phyloP scores from a whole-genome alignment of 1,140 invertebrate species.

The Pseudomyrmex pallidus region DNA sequence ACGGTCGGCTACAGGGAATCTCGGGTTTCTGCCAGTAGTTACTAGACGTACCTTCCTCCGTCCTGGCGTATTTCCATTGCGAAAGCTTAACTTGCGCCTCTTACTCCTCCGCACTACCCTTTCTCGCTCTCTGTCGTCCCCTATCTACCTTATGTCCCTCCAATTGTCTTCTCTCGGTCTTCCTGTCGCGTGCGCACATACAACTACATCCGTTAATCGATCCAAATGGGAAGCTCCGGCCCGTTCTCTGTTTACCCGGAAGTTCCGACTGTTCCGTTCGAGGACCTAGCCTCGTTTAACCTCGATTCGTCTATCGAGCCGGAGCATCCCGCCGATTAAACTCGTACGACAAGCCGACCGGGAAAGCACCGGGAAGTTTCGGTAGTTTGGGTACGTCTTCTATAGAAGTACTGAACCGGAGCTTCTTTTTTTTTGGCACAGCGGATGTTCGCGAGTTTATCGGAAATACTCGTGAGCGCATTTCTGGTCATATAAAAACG shows the following conservation, averaged over 20 bases:
- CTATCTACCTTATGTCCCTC: neutral
- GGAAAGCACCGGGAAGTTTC: slow-evolving; percentile 27
- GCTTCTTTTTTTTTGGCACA: neutral
- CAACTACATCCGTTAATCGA: slow-evolving; percentile 57
- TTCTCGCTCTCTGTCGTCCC: neutral
- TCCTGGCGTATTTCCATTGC: slow-evolving; percentile 15
- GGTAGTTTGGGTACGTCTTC: slow-evolving; percentile 57
- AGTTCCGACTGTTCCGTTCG: slow-evolving; percentile 49
- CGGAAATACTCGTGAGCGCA: neutral
- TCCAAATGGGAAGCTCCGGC: slow-evolving; percentile 42
- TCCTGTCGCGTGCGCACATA: slow-evolving; percentile 27
- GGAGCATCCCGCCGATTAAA: slow-evolving; percentile 62
- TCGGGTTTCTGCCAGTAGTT: slow-evolving; percentile 23
- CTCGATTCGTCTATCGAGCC: slow-evolving; percentile 62
- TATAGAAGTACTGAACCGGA: slow-evolving; percentile 5
- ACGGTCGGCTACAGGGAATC: slow-evolving; percentile 36
- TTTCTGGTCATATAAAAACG: neutral
- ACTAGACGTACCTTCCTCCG: slow-evolving; percentile 1
- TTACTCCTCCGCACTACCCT: neutral
- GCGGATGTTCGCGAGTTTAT: slow-evolving; percentile 29
- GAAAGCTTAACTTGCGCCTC: neutral
- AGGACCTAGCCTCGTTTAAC: slow-evolving; percentile 57
- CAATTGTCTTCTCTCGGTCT: neutral
- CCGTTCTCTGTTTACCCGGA: slow-evolving; percentile 62
- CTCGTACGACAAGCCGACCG: slow-evolving; percentile 38